A percentile compares a stretch with the other conserved stretches of the same genome.
phyloP scores from a whole-genome alignment of 2,113 vertebrate genomes.

The Lonchura striata region DNA sequence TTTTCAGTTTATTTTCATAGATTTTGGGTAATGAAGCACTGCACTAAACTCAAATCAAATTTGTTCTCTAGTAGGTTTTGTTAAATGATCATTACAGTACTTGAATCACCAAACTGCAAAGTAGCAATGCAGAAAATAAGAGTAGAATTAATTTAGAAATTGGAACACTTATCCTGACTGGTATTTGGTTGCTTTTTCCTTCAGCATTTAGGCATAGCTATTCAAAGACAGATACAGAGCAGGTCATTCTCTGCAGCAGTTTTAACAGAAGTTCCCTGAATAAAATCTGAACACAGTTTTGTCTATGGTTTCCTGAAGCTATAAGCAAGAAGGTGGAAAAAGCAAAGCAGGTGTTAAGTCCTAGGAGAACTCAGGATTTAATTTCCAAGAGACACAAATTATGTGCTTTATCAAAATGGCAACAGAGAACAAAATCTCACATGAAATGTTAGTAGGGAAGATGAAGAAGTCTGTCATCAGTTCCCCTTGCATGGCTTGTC shows the following conservation, averaged over 20 bases:
- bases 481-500: not conserved
- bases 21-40: not conserved
- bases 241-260: not conserved
- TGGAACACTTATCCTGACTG: not conserved
- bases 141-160: not conserved
- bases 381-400: not conserved
- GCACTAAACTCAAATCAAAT: not conserved
- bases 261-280: not conserved
- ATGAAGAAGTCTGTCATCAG: not conserved
- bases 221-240: not conserved
- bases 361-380: not conserved
- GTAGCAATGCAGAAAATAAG: not conserved
- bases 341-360: not conserved
- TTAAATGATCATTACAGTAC: not conserved
- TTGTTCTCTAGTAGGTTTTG: not conserved
- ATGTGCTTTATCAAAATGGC: not conserved
- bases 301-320: not conserved
- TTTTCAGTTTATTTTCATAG: not conserved
- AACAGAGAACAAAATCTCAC: not conserved
- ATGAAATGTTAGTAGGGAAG: not conserved
- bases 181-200: not conserved
- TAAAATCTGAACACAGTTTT: not conserved
- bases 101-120: not conserved
- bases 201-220: not conserved
- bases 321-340: not conserved